A percentile compares a stretch with the other conserved stretches of the same genome.
phyloP scores from a whole-genome alignment of 2,888 invertebrate genomes.

The Laspeyria flexula region DNA sequence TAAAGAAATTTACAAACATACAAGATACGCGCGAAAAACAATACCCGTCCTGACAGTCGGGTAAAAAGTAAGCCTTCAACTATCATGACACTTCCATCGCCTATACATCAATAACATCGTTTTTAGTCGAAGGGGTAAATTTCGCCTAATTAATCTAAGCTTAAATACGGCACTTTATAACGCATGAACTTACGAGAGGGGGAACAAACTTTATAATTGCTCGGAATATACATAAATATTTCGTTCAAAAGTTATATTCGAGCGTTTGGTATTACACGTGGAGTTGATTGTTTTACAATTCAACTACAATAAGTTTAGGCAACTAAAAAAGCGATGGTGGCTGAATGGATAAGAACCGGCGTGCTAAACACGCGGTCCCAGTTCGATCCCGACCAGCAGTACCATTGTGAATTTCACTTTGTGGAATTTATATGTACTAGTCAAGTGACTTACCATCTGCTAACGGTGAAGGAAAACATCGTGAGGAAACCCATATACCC shows the following conservation, averaged over 20 bases:
- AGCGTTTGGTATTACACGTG: constrained; percentile 18
- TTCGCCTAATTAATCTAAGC: constrained; percentile 53
- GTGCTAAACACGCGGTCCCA: too few species aligned
- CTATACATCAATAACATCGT: constrained; percentile 25
- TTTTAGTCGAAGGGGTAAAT: constrained; percentile 48
- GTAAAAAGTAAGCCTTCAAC: background rate
- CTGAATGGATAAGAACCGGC: too few species aligned
- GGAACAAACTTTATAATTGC: constrained; percentile 52
- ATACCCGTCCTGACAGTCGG: too few species aligned
- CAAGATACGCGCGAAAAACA: too few species aligned
- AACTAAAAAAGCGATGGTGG: too few species aligned
- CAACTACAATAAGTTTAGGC: constrained; percentile 1
- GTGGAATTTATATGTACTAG: too few species aligned
- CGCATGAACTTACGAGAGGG: constrained; percentile 42
- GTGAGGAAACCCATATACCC: too few species aligned
- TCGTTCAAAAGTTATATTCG: constrained; percentile 46
- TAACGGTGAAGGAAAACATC: too few species aligned
- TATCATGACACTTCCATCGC: constrained; percentile 26
- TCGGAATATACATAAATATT: constrained; percentile 51
- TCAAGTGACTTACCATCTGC: too few species aligned
- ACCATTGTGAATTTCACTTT: too few species aligned
- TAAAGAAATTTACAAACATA: too few species aligned
- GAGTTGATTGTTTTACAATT: constrained; percentile 14
- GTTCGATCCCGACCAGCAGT: too few species aligned
- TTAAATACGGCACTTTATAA: constrained; percentile 49